Evolutionary conservation across 2,888 invertebrate species (phyloP), one percentile per base, ranked within the genome.

Genomic region (Agrotis exclamationis): DNA sequence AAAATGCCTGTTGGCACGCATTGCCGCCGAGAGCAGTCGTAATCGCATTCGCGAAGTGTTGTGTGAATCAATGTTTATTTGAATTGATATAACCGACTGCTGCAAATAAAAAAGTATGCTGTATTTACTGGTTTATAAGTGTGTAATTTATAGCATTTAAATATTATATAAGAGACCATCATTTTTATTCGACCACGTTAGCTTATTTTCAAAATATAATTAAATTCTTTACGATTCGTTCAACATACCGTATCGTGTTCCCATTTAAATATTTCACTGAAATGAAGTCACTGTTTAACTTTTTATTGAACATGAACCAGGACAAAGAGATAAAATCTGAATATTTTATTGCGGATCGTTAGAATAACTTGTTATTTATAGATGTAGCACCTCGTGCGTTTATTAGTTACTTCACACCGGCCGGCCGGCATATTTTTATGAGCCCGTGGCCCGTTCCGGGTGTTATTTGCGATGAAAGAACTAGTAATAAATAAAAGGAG

Each of bases 1-100:
- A 95, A 95, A 95, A 93, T 93, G 91, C 89, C 86, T 87, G 92
- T 92, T 94, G 94, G 94, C 94, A 92, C 93, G 92, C 86, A 90
- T 92, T 91, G 90, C 91, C 81, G 88, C 89, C 87, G 91, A 86
- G 88, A 89, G 85, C 88, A 87, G 87, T 90, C 90, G 92, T 93
- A 92, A 93, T 93, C 89, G 87, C 89, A 92, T 91, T 93, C 86
- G 89, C 90, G 76, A 79, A 80, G 85, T 86, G 88, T 86, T 82
- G 87, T 88, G 87, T 79, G 80, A 79, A 79, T 85, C 81, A 83
- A 85, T 86, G 81, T 87, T 83, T 82, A 80, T 74, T 70, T 75
- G 76, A 76, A 78, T 71, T 68, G 72, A 80, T 85, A 59, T 69
- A 58, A 63, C 68, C 53, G 39, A 82, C 77, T 63, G 47, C 51